Evolutionary conservation across 2,888 invertebrate genomes (phyloP).

Genomic region (Exephanes ischioxanthus): DNA sequence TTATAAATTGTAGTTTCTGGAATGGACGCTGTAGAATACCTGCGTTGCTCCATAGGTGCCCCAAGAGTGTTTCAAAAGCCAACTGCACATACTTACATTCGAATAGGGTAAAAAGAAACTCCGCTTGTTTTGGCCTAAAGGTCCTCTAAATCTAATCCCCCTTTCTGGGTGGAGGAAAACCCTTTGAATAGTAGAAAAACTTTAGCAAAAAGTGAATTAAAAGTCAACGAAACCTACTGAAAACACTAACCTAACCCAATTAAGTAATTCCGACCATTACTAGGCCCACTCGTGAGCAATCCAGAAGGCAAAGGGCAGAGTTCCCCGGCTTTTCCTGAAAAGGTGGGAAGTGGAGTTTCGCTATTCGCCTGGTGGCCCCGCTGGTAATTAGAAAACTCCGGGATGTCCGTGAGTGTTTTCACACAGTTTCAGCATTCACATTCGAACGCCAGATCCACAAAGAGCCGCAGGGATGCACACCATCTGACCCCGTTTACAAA

Average conservation of each 20-base stretch:
- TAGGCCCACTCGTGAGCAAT: neutral
- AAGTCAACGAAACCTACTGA: neutral
- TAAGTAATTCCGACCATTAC: neutral
- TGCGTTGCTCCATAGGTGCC: neutral
- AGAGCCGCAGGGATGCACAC: neutral
- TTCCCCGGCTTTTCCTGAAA: constrained; percentile 1
- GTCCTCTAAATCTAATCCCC: neutral
- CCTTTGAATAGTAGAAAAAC: neutral
- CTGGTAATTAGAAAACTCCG: constrained; percentile 27
- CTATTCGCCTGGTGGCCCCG: neutral
- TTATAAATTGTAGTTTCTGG: neutral
- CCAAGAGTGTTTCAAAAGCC: neutral
- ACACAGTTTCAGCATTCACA: neutral
- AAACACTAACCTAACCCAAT: neutral
- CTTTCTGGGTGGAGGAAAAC: neutral
- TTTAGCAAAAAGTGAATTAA: neutral
- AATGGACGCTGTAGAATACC: neutral
- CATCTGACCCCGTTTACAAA: constrained; percentile 3
- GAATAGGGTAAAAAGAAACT: neutral
- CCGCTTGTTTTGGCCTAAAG: neutral
- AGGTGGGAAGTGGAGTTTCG: constrained; percentile 10
- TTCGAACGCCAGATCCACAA: neutral
- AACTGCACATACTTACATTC: too few relatives aligned
- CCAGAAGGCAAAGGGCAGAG: neutral
- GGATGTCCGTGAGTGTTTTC: constrained; percentile 6